A percentile compares a stretch with the other conserved stretches of the same genome.
phyloP scores from a whole-genome alignment of 2,797 vertebrate species.

The Falco novaeseelandiae region DNA sequence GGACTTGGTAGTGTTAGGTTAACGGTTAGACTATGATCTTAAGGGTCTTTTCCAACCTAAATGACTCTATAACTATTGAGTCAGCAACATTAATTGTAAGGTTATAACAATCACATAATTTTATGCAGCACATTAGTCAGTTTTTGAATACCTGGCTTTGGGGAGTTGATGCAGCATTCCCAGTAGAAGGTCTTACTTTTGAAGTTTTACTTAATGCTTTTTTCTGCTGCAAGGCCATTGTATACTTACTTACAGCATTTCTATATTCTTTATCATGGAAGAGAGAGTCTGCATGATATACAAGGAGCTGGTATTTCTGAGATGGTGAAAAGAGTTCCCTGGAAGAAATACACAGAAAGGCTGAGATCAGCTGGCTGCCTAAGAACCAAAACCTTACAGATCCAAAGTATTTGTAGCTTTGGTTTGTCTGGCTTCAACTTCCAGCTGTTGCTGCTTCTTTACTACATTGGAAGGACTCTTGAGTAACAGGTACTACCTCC shows the following conservation, averaged over 20 bases:
- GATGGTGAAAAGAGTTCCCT: slow-evolving; percentile 95
- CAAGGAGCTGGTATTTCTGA: slow-evolving; percentile 97
- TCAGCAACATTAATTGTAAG: not conserved
- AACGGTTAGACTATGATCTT: not conserved
- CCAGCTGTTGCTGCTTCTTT: not conserved
- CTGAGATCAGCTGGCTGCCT: not conserved
- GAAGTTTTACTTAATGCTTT: slow-evolving; percentile 97
- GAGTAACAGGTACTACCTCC: not conserved
- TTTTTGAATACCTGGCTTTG: slow-evolving; percentile 87
- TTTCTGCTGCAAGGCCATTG: slow-evolving; percentile 97
- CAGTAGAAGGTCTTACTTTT: slow-evolving; percentile 94
- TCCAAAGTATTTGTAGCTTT: not conserved
- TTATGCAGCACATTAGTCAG: not conserved
- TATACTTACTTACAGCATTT: slow-evolving; percentile 97
- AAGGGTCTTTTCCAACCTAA: not conserved
- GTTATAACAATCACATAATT: not conserved
- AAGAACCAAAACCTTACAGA: not conserved
- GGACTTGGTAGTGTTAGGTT: not conserved
- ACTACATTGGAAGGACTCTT: not conserved
- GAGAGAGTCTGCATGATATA: slow-evolving; percentile 95
- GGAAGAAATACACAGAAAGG: slow-evolving; percentile 22
- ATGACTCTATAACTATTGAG: not conserved
- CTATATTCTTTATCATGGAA: slow-evolving; percentile 98
- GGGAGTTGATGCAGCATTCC: slow-evolving; percentile 86
- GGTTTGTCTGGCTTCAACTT: not conserved